Conservation (phyloP, 2,888 invertebrate genomes). For the Andricus curvator region DNA sequence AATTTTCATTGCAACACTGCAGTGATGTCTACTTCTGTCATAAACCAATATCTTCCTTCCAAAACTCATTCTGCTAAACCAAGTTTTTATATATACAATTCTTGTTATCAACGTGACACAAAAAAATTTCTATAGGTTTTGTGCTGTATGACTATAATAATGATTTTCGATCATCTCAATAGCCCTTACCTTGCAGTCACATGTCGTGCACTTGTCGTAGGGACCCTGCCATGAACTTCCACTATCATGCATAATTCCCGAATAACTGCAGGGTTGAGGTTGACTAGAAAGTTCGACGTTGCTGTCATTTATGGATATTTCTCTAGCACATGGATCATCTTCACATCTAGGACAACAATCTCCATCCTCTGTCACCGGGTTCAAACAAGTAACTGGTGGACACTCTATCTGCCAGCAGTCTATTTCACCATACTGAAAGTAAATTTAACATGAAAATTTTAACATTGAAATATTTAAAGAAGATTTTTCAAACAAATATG, state of each 20-base stretch:
- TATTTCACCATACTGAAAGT: conserved; percentile 87
- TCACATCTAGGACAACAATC: conserved; percentile 87
- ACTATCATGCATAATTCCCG: conserved; percentile 81
- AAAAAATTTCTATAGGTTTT: neutral
- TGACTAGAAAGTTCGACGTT: conserved; percentile 71
- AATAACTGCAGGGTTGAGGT: conserved; percentile 82
- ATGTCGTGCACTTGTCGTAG: conserved; percentile 85
- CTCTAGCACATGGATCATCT: conserved; percentile 81
- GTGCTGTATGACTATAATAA: neutral
- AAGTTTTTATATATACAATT: neutral
- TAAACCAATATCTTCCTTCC: neutral
- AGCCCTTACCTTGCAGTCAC: conserved; percentile 86
- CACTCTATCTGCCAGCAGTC: conserved; percentile 95
- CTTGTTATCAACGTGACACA: neutral
- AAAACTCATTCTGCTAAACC: neutral
- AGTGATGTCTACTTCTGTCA: neutral
- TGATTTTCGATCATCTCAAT: neutral
- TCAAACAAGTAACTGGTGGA: conserved; percentile 84
- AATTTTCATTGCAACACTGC: neutral
- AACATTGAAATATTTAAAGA: neutral
- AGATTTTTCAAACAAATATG: neutral
- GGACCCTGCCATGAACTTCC: conserved; percentile 82
- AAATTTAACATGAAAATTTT: neutral
- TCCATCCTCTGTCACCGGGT: conserved; percentile 82
- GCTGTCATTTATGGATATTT: conserved; percentile 71